A percentile compares a stretch with the other conserved stretches of the same genome.
Conservation (phyloP, 2,113 vertebrate genomes). For the Pituophis catenifer region DNA sequence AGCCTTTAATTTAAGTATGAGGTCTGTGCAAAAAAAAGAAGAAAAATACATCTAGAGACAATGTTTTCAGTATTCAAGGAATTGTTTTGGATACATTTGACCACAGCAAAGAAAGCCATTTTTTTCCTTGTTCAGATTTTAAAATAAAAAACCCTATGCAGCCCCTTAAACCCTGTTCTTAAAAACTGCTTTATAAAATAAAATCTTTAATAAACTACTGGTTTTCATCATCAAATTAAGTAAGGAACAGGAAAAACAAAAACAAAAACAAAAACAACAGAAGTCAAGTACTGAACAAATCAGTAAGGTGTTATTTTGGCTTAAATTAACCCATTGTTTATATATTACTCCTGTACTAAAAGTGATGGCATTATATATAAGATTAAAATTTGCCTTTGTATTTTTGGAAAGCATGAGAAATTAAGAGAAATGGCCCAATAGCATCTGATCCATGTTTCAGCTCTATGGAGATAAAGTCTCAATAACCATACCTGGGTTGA, state of each 20-base stretch:
- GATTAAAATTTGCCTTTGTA: slow-evolving; percentile 43
- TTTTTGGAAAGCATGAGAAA: slow-evolving; percentile 64
- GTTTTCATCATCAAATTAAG: not conserved
- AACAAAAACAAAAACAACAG: not conserved
- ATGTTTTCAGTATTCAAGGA: not conserved
- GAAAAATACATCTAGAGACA: not conserved
- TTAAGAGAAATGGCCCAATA: slow-evolving; percentile 28
- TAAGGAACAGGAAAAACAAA: not conserved
- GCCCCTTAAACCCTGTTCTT: not conserved
- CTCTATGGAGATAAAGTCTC: slow-evolving; percentile 44
- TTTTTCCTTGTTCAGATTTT: not conserved
- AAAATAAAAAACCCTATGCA: not conserved
- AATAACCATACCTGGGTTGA: slow-evolving; percentile 36
- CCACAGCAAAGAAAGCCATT: not conserved
- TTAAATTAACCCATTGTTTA: slow-evolving; percentile 27
- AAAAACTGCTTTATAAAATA: not conserved
- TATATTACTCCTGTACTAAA: slow-evolving; percentile 28
- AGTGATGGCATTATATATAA: slow-evolving; percentile 25
- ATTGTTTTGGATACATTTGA: not conserved
- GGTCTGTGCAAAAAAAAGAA: not conserved
- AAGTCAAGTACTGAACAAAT: accelerated
- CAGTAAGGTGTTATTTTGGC: not conserved
- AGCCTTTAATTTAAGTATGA: not conserved
- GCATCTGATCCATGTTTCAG: slow-evolving; percentile 28
- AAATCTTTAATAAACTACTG: not conserved